Evolutionary conservation across 2,888 invertebrate genomes (phyloP), one percentile per base, ranked within the genome.

Genomic region (Melolontha melolontha): DNA sequence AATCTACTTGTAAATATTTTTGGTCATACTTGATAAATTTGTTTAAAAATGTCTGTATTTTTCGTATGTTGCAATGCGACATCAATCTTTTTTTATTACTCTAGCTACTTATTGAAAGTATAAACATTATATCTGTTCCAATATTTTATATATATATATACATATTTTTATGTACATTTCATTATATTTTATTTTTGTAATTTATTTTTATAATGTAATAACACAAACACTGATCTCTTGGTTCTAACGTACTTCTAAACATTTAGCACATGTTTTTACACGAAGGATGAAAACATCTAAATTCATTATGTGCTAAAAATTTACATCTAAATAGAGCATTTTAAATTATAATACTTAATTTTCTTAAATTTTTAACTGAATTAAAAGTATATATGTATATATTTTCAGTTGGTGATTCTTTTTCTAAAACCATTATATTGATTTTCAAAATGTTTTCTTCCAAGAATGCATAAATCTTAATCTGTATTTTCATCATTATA

Each of bases 61-160:
- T 66, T 59, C 10, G 51, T 66, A 59, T 66, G 66, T 66, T 59
- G 66, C 66, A 50, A 66, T 66, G 66, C 66, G 57, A 66, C 66
- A 66, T 59, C 59, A 14, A 34, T 34, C 10, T 6, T 34, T 44
- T 16, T 16, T 52, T 52, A 52, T 42, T 41, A 57, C 16, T 59
- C 47, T 66, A 55, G 22, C 44, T 66, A 55, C 66, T 66, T 66
- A 66, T 64, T 51, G 29, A 42, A 64, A 62, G 59, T 62, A 62
- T 62, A 47, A 12, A 47, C 47, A 16, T 17, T 34, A 57, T 44
- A 41, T 57, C n/a, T 55, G 39, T n/a, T 27, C 22, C 5, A 34
- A 34, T 40, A 40, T 57, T 59, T 14, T 47, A 47, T 59, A 47
- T 47, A 34, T 12, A 47, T 59, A 22, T 44, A 41, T 59, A 59